A percentile compares a stretch with the other conserved stretches of the same genome.
These are phyloP conservation scores for Octomys mimax DNA, from an alignment of 2,797 vertebrate genomes.

Conservation along the genomic window DNA sequence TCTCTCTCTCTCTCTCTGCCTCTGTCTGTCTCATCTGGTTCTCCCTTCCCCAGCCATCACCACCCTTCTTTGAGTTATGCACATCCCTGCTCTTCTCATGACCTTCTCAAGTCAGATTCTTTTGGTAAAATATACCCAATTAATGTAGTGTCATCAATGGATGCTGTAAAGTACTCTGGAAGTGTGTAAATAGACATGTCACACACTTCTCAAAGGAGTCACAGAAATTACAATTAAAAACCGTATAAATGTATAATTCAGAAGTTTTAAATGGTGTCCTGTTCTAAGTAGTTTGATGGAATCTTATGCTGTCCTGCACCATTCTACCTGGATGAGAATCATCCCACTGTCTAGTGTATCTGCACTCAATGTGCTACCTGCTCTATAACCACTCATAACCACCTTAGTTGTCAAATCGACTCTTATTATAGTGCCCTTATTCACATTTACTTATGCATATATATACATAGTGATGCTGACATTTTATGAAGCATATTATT, in stretches of 20 bases:
- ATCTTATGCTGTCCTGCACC: background rate
- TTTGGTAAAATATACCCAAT: slow-evolving; percentile 54
- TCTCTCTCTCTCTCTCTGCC: background rate
- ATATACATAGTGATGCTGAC: background rate
- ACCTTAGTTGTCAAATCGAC: background rate
- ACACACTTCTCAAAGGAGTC: background rate
- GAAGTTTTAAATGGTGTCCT: background rate
- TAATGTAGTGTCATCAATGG: background rate
- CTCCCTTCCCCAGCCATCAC: background rate
- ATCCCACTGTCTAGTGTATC: background rate
- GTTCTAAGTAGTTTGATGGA: background rate
- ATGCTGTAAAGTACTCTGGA: background rate
- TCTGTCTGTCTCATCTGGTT: slow-evolving; percentile 20
- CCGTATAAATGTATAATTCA: background rate
- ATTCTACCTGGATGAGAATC: background rate
- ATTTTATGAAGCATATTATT: background rate
- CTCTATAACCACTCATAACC: background rate
- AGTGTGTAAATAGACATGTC: background rate
- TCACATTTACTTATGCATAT: background rate
- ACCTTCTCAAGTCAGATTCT: slow-evolving; percentile 51
- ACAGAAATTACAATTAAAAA: background rate
- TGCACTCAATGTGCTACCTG: background rate
- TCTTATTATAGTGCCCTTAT: background rate
- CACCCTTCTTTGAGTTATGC: slow-evolving; percentile 37
- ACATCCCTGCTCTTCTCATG: background rate